These are phyloP conservation scores for Euspilapteryx auroguttella DNA, from an alignment of 2,888 invertebrate species.

Conservation along the genomic window DNA sequence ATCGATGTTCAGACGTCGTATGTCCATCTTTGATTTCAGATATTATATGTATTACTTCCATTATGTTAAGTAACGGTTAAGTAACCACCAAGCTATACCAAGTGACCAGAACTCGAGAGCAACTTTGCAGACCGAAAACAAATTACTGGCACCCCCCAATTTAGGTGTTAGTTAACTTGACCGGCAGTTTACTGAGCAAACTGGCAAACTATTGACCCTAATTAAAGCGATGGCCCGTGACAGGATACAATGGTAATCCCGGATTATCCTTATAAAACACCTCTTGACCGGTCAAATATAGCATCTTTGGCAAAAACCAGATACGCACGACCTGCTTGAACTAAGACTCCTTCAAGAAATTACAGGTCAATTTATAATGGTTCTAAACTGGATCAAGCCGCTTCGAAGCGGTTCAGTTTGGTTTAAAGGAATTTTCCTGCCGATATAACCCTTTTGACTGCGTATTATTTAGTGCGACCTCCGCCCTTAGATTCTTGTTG, in stretches of 20 bases:
- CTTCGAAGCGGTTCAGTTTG: constrained; percentile 6
- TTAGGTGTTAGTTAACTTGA: constrained; percentile 1
- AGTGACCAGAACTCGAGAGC: no score
- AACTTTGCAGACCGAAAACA: no score
- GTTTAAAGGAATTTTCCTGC: constrained; percentile 14
- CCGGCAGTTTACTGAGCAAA: constrained; percentile 8
- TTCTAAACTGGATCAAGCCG: constrained; percentile 3
- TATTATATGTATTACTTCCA: no score
- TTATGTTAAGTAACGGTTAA: no score
- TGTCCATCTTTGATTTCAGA: no score
- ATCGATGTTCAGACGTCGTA: no score
- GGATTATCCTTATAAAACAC: constrained; percentile 54
- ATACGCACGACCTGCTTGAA: no score
- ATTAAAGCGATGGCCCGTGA: constrained; percentile 44
- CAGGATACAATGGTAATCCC: constrained; percentile 42
- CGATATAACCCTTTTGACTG: constrained; percentile 12
- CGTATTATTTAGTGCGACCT: constrained; percentile 20
- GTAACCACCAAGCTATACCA: no score
- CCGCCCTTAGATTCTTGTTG: no score
- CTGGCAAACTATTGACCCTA: constrained; percentile 40
- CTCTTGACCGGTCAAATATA: constrained; percentile 27
- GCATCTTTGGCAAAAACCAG: no score
- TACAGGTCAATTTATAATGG: not conserved
- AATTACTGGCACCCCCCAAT: not conserved
- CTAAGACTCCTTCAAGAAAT: no score